Evolutionary conservation across 2,888 invertebrate species (phyloP), one percentile per base, ranked within the genome.

Genomic region (Agriotes lineatus): DNA sequence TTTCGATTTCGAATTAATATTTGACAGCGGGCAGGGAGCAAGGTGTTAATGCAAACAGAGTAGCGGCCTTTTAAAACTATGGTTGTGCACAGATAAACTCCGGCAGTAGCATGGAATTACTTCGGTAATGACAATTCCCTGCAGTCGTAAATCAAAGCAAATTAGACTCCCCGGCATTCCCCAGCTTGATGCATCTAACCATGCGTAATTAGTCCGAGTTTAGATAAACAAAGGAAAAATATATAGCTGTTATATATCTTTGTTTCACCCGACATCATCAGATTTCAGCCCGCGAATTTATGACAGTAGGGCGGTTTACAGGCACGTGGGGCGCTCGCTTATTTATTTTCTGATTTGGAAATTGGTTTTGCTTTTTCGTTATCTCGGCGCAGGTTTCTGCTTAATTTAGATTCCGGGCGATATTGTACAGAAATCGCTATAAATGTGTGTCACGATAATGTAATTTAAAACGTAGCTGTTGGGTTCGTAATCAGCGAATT

Each of bases 141-240:
- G 56, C 19, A 14, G 61, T 39, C 25, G 57, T 67, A 67, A 67
- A 67, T 67, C 67, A 67, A 60, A 63, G 54, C 44, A 68, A n/a
- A 68, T 68, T 68, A 63, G 58, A 57, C 63, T 57, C 57, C 30
- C 52, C 39, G 57, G 39, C 68, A 57, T 59, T 61, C 50, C 35
- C 58, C 52, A 68, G 60, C 68, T 67, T 62, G 60, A 68, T 68
- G 54, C 63, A 63, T 68, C 58, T 62, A 68, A 59, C 58, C 63
- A 59, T 63, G 62, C 68, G 62, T 63, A 68, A 68, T 68, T 68
- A 68, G 68, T 67, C 22, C 50, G 54, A 57, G 68, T 58, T 68
- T 63, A 68, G 63, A 67, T 67, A 62, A 68, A 68, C 68, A 68
- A 68, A 61, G 58, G 62, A 68, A 68, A 68, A 62, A 68, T 68